Evolutionary conservation across 2,797 vertebrate species (phyloP).

Genomic region (Pseudochirops cupreus): DNA sequence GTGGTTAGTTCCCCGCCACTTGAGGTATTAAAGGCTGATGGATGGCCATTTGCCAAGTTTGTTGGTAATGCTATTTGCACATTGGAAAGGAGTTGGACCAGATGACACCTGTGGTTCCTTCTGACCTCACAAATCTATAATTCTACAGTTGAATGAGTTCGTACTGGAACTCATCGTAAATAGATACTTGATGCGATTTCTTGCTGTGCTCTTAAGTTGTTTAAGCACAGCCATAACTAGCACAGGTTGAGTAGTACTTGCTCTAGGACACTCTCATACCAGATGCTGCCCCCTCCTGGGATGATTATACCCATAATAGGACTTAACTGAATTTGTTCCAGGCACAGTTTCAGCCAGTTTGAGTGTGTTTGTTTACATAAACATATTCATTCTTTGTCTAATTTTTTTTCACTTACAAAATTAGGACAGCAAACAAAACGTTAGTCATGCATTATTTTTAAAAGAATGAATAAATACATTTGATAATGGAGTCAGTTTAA

Average conservation of each 20-base stretch:
- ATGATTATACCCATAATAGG: not conserved
- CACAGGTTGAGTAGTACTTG: not conserved
- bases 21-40: not conserved
- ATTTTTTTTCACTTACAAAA: not conserved
- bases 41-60: not conserved
- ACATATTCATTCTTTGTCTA: not conserved
- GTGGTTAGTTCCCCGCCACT: not conserved
- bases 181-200: not conserved
- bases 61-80: not conserved
- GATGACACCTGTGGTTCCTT: not conserved
- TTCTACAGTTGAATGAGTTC: not conserved
- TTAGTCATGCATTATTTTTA: not conserved
- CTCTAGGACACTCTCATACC: not conserved
- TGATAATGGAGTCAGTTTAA: not conserved
- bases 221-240: not conserved
- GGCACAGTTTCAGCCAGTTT: not conserved
- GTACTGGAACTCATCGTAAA: not conserved
- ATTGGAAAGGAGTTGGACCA: not conserved
- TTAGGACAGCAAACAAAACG: not conserved
- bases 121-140: not conserved
- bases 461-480: not conserved
- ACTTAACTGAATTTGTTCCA: not conserved
- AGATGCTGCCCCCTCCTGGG: not conserved
- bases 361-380: not conserved
- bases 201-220: not conserved